Evolutionary conservation across 2,797 vertebrate genomes (phyloP).

Genomic region (Hydrophis major): DNA sequence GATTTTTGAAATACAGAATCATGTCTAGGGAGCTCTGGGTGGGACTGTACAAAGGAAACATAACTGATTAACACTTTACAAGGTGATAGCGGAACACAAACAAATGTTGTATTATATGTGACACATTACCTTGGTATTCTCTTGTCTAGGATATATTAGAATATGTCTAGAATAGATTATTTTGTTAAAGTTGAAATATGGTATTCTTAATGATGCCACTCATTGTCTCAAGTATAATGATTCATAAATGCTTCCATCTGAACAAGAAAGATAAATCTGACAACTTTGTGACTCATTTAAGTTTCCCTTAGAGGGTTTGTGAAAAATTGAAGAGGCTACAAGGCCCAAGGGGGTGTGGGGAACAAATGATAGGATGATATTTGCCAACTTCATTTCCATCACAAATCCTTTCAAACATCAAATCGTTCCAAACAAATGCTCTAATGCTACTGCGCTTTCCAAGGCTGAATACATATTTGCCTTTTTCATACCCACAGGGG

Average conservation of each 20-base stretch:
- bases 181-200: background rate
- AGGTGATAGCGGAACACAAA: background rate
- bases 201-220: background rate
- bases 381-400: constrained; percentile 48
- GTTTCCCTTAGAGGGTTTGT: constrained; percentile 2
- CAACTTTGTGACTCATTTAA: background rate
- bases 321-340: constrained; percentile 28
- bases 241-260: background rate
- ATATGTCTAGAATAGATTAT: background rate
- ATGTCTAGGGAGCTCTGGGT: background rate
- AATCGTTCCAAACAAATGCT: constrained; percentile 39
- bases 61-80: background rate
- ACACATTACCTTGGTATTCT: background rate
- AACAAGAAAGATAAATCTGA: background rate
- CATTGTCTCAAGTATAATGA: background rate
- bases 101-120: background rate
- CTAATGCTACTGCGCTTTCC: constrained; percentile 15
- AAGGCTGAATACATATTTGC: constrained; percentile 31
- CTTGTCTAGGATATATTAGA: background rate
- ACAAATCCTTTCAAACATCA: constrained; percentile 47
- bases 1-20: background rate
- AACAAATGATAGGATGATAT: background rate
- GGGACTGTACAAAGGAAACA: background rate
- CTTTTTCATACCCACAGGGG: constrained; percentile 38
- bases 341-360: background rate